phyloP scores from a whole-genome alignment of 2,888 invertebrate genomes.

The Polymixis lichenea region DNA sequence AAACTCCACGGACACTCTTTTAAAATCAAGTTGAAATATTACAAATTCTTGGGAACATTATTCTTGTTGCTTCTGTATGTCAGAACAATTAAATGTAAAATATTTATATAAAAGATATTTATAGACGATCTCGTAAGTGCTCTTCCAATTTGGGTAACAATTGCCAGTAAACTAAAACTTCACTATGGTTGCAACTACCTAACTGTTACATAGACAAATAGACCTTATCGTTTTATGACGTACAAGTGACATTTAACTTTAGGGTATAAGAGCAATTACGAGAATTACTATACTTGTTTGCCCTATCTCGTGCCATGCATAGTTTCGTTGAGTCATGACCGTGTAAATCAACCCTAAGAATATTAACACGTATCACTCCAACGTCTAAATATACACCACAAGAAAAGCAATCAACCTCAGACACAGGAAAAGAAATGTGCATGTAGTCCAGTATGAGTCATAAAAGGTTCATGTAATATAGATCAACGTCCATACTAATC shows the following conservation, averaged over 20 bases:
- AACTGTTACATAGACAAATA: background rate
- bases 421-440: background rate
- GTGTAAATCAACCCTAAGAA: background rate
- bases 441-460: background rate
- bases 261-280: background rate
- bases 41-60: too few relatives aligned
- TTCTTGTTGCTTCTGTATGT: too few relatives aligned
- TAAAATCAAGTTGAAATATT: too few relatives aligned
- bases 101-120: too few relatives aligned
- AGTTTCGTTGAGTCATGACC: background rate
- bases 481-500: background rate
- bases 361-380: slow-evolving; percentile 14
- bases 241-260: background rate
- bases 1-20: too few relatives aligned
- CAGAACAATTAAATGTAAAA: too few relatives aligned
- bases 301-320: background rate
- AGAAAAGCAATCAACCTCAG: slow-evolving; percentile 32
- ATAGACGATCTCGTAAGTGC: background rate
- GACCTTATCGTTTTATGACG: background rate
- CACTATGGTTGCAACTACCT: background rate
- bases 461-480: background rate
- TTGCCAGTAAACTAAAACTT: too few relatives aligned
- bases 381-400: slow-evolving; percentile 10
- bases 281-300: background rate
- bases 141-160: too few relatives aligned